Base-by-base conservation (phyloP, 2,797 vertebrate species). In the Oreortyx pictus region DNA sequence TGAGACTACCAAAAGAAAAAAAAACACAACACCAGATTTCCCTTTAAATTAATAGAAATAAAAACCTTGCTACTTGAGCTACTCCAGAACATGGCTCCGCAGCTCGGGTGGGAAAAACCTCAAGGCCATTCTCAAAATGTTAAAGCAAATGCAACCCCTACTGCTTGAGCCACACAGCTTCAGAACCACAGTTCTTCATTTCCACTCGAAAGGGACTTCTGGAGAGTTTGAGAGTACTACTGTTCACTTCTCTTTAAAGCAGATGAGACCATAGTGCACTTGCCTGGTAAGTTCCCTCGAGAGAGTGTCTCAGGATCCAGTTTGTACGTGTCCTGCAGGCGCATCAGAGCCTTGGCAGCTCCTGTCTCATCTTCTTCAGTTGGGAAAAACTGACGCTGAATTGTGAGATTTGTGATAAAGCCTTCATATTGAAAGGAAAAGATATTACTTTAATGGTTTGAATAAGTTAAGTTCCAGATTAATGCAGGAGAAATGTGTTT, bases 281-380 rank as follows among this genome's bases (percentile, higher is more conserved):
- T 94, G 99, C 99, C 99, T 97, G 99, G 99, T 73, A 99, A 97
- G 62, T 98, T 98, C 60, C 99, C 99, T 94, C 97, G 98, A 73
- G 99, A 98, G 74, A 99, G 99, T 0, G 97, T 99, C 85, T 99
- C 99, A 3, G 99, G 96, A 94, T 99, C 99, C 96, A 99, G 98
- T 83, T 98, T 98, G 70, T 99, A 99, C 0, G 99, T 99, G 97
- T 99, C 99, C 97, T 99, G 99, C 79, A 99, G 98, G 43, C 99
- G 98, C 99, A 99, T 98, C 87, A 99, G 96, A 5, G 99, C 99
- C 93, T 98, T 99, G 1, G 99, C 99, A 4, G 99, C 99, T 27
- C 99, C 99, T 0, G 97, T 98, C 95, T 99, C 98, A 11, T 99
- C 99, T 85, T 99, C 99, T 2, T 98, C 98, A 25, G 98, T 98